phyloP scores from a whole-genome alignment of 2,113 vertebrate species.

The Ceyx cyanopectus region DNA sequence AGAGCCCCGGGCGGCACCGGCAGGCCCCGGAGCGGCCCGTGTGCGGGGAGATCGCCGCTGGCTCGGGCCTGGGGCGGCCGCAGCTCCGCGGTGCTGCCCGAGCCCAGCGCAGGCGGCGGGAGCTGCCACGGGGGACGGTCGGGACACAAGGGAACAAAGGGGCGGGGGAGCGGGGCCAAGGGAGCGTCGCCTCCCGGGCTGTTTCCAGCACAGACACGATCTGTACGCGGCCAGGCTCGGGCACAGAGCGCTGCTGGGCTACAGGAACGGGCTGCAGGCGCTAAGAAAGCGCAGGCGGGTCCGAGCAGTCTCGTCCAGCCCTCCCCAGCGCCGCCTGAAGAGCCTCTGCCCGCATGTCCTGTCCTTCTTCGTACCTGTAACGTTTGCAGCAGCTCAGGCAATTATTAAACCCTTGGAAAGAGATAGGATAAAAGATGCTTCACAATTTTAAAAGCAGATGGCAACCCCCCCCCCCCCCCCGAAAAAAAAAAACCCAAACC shows the following conservation, averaged over 20 bases:
- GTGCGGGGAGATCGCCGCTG: neutral
- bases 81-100: neutral
- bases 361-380: rapidly evolving
- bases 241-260: too few species aligned
- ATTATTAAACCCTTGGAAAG: neutral
- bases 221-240: neutral
- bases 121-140: neutral
- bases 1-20: neutral
- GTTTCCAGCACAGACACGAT: neutral
- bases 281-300: neutral
- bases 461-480: too few species aligned
- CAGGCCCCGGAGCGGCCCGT: neutral
- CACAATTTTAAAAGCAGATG: neutral
- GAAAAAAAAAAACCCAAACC: neutral
- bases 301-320: neutral
- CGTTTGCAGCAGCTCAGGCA: neutral
- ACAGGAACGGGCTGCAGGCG: too few species aligned
- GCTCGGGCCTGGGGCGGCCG: too few species aligned
- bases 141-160: neutral
- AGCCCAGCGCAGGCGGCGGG: neutral
- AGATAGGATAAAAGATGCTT: neutral
- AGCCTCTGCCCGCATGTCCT: too few species aligned
- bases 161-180: neutral
- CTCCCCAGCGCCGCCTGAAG: too few species aligned
- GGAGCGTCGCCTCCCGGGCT: neutral